A percentile compares a stretch with the other conserved stretches of the same genome.
phyloP scores from a whole-genome alignment of 2,113 vertebrate species.

The Saccopteryx leptura region DNA sequence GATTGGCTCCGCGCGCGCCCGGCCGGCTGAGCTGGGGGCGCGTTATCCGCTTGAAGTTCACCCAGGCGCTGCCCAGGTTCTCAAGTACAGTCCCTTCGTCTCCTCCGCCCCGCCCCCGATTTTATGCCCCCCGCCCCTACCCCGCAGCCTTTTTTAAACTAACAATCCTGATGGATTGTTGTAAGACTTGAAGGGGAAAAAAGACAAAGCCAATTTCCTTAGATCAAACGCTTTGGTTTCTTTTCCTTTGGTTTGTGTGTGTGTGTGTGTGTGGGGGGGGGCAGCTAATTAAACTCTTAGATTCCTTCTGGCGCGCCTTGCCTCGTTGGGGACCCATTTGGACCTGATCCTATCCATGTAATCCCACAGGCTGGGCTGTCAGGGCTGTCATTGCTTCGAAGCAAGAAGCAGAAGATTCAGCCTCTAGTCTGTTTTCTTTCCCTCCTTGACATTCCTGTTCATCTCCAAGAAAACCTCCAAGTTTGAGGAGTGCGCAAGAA shows the following conservation, averaged over 20 bases:
- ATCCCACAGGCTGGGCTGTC: background rate
- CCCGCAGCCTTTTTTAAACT: background rate
- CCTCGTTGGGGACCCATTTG: background rate
- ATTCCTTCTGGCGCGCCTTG: background rate
- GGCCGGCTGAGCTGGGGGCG: background rate
- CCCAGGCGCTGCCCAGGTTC: background rate
- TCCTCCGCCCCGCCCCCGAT: background rate
- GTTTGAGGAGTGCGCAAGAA: background rate
- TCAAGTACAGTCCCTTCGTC: background rate
- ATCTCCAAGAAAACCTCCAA: background rate
- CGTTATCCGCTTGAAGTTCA: background rate
- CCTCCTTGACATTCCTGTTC: background rate
- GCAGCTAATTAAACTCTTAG: constrained; percentile 47
- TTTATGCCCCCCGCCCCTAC: background rate
- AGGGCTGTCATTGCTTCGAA: background rate
- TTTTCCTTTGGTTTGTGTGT: background rate
- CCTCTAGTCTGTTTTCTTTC: background rate
- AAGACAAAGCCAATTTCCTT: constrained; percentile 23
- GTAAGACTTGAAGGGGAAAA: background rate
- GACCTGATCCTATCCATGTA: background rate
- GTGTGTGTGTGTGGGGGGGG: background rate
- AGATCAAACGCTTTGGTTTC: constrained; percentile 25
- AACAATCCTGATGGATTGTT: constrained; percentile 26
- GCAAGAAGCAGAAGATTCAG: background rate
- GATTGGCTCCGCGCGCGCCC: background rate